phyloP scores from a whole-genome alignment of 2,797 vertebrate species.

The Mormyrops boulengeri region DNA sequence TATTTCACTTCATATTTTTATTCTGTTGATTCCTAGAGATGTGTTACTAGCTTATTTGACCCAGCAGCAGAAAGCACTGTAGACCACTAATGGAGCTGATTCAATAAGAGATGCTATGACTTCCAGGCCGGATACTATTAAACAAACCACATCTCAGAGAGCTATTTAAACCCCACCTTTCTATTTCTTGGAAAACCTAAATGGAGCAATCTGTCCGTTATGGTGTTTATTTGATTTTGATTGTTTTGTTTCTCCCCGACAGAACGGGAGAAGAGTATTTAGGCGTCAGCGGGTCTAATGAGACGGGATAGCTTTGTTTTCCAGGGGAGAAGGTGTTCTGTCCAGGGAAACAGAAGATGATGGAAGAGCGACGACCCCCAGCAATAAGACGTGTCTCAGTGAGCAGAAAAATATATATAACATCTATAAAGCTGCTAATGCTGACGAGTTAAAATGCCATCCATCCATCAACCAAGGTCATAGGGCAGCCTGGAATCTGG shows the following conservation, averaged over 20 bases:
- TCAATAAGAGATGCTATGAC: constrained; percentile 55
- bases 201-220: constrained; percentile 53
- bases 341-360: neutral
- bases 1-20: neutral
- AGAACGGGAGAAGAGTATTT: constrained; percentile 37
- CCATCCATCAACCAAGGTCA: neutral
- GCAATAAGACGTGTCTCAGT: neutral
- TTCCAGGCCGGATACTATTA: constrained; percentile 47
- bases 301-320: neutral
- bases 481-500: neutral
- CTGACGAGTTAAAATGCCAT: neutral
- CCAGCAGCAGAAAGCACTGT: constrained; percentile 8
- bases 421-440: neutral
- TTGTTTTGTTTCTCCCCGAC: constrained; percentile 29
- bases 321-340: neutral
- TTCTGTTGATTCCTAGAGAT: neutral
- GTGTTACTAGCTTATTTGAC: neutral
- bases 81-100: constrained; percentile 52
- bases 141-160: constrained; percentile 44
- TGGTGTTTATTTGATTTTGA: constrained; percentile 31
- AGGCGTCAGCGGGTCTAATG: neutral
- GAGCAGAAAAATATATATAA: neutral
- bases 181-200: constrained; percentile 52
- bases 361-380: neutral
- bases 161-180: constrained; percentile 48